These are phyloP conservation scores for Coenonympha glycerion DNA, from an alignment of 2,888 invertebrate species.

Conservation along the genomic window DNA sequence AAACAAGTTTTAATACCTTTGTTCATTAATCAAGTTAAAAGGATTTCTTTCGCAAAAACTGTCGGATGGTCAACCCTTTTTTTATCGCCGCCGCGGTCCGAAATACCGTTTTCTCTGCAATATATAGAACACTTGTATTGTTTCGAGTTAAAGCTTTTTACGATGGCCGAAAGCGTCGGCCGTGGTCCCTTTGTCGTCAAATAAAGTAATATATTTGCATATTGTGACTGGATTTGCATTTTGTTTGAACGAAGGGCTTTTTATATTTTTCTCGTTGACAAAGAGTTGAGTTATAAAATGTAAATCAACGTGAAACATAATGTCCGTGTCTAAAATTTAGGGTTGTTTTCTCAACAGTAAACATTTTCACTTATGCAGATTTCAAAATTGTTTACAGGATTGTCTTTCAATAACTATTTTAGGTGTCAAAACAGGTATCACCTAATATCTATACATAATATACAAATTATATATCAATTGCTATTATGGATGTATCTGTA, in stretches of 20 bases:
- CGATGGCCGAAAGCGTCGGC: slow-evolving; percentile 45
- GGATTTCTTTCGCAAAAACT: slow-evolving; percentile 57
- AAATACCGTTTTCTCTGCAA: slow-evolving; percentile 52
- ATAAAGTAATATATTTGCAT: slow-evolving; percentile 64
- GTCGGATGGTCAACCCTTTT: slow-evolving; percentile 59
- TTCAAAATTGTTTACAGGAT: background rate
- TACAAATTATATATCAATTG: no score
- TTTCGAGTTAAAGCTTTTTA: slow-evolving; percentile 61
- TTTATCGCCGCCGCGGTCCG: slow-evolving; percentile 36
- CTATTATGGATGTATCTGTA: no score
- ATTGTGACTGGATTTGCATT: slow-evolving; percentile 64
- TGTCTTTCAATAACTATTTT: no score
- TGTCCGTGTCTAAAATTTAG: slow-evolving; percentile 7
- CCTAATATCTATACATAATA: no score
- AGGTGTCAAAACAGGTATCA: no score
- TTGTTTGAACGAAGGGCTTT: slow-evolving; percentile 48
- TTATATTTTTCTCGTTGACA: slow-evolving; percentile 45
- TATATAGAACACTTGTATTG: slow-evolving; percentile 61
- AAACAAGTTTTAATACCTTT: slow-evolving; percentile 62
- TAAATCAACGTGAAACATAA: slow-evolving; percentile 37
- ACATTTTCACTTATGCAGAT: background rate
- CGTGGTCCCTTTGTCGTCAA: slow-evolving; percentile 44
- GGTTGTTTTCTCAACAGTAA: slow-evolving; percentile 10
- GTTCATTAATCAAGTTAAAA: slow-evolving; percentile 67
- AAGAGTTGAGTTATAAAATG: slow-evolving; percentile 58